phyloP scores from a whole-genome alignment of 2,888 invertebrate species.

The Carterocephalus palaemon region DNA sequence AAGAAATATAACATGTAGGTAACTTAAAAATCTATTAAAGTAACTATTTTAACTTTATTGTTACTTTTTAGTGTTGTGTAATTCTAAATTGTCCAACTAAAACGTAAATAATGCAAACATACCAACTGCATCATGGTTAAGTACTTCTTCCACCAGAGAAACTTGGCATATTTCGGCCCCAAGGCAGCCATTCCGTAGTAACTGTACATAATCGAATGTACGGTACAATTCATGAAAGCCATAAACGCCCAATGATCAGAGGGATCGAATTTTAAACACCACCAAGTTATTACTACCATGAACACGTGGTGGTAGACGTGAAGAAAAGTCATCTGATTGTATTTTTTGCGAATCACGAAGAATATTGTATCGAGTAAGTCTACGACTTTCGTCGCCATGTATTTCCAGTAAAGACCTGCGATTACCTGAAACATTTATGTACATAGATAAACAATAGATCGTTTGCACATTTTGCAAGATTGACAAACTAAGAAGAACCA shows the following conservation, averaged over 20 bases:
- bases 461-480: too few relatives aligned
- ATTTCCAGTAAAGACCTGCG: conserved; percentile 76
- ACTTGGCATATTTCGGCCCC: conserved; percentile 82
- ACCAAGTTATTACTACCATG: conserved; percentile 85
- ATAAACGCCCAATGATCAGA: conserved; percentile 85
- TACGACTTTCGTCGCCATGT: conserved; percentile 84
- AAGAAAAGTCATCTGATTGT: conserved; percentile 86
- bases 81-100: too few relatives aligned
- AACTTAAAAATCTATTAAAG: too few relatives aligned
- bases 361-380: conserved; percentile 87
- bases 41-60: too few relatives aligned
- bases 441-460: too few relatives aligned
- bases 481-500: conserved; percentile 80
- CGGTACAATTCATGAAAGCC: conserved; percentile 82
- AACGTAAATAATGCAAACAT: conserved; percentile 36
- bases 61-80: too few relatives aligned
- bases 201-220: conserved; percentile 86
- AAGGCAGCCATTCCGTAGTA: conserved; percentile 85
- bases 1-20: too few relatives aligned
- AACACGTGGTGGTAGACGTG: conserved; percentile 91
- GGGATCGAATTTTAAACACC: conserved; percentile 83
- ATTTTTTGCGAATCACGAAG: conserved; percentile 87
- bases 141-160: conserved; percentile 91
- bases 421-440: conserved; percentile 43
- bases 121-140: conserved; percentile 86